phyloP scores from a whole-genome alignment of 2,888 invertebrate genomes.

The Patella depressa region DNA sequence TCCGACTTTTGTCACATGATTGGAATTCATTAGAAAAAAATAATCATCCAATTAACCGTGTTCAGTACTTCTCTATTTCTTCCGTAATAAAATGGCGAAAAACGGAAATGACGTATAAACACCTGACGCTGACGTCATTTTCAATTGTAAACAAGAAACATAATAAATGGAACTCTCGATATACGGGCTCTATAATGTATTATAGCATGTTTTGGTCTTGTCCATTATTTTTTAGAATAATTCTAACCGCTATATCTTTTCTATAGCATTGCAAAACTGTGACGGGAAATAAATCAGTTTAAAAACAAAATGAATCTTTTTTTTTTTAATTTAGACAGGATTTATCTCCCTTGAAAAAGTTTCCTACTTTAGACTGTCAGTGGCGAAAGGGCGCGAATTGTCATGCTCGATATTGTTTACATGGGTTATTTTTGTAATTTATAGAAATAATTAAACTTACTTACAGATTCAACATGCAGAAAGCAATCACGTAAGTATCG shows the following conservation, averaged over 20 bases:
- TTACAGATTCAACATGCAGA: constrained; percentile 28
- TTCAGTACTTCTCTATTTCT: background rate
- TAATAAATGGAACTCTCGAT: too few species aligned
- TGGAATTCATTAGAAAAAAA: too few species aligned
- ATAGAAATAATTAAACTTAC: too few species aligned
- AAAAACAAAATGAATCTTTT: too few species aligned
- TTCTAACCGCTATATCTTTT: background rate
- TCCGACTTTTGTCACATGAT: too few species aligned
- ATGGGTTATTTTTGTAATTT: background rate
- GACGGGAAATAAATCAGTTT: too few species aligned
- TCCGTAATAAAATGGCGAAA: constrained; percentile 19
- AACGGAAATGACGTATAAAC: constrained; percentile 47
- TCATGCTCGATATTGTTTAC: background rate
- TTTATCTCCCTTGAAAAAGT: constrained; percentile 19
- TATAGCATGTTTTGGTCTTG: background rate
- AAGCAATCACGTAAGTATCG: constrained; percentile 32
- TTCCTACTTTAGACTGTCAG: background rate
- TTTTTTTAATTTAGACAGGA: background rate
- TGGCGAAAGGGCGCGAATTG: constrained; percentile 6
- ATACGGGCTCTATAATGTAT: background rate
- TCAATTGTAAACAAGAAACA: background rate
- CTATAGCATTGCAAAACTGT: background rate
- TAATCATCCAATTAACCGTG: too few species aligned
- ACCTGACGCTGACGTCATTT: constrained; percentile 44
- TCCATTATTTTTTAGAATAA: background rate